These are phyloP conservation scores for Drosophila albomicans DNA, from an alignment of 1,140 invertebrate genomes.

Conservation along the genomic window DNA sequence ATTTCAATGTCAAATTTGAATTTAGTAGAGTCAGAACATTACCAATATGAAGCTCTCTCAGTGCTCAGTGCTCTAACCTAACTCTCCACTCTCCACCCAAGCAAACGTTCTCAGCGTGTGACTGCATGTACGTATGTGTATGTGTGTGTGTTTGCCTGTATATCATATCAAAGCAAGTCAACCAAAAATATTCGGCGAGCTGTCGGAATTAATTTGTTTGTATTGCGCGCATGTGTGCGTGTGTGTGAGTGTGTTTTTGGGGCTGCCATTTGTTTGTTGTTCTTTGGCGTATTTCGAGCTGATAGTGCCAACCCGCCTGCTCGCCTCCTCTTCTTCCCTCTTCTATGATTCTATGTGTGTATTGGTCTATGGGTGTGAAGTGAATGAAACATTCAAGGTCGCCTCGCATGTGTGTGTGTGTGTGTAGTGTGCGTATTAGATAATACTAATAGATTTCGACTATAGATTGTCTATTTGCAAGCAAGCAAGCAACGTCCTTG, in stretches of 20 bases:
- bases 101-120: slow-evolving; percentile 17
- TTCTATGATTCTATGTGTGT: background rate
- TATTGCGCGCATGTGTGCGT: slow-evolving; percentile 25
- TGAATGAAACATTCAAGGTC: slow-evolving; percentile 83
- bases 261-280: slow-evolving; percentile 66
- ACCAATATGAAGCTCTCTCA: slow-evolving; percentile 66
- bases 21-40: slow-evolving; percentile 76
- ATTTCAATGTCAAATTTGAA: slow-evolving; percentile 84
- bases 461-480: slow-evolving; percentile 51
- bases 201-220: slow-evolving; percentile 64
- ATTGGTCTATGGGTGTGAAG: slow-evolving; percentile 60
- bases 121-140: background rate
- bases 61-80: background rate
- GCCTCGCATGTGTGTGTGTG: slow-evolving; percentile 44
- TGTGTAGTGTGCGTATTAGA: slow-evolving; percentile 70
- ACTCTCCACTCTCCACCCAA: slow-evolving; percentile 24
- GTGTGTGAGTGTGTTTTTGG: slow-evolving; percentile 43
- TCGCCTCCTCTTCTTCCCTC: slow-evolving; percentile 5
- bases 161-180: slow-evolving; percentile 50
- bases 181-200: slow-evolving; percentile 53
- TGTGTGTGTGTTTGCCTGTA: slow-evolving; percentile 22
- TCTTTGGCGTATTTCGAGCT: slow-evolving; percentile 76
- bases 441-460: slow-evolving; percentile 64
- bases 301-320: slow-evolving; percentile 52
- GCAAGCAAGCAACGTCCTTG: slow-evolving; percentile 20